Base-by-base conservation (phyloP, 2,113 vertebrate genomes). In the Varanus salvator region DNA sequence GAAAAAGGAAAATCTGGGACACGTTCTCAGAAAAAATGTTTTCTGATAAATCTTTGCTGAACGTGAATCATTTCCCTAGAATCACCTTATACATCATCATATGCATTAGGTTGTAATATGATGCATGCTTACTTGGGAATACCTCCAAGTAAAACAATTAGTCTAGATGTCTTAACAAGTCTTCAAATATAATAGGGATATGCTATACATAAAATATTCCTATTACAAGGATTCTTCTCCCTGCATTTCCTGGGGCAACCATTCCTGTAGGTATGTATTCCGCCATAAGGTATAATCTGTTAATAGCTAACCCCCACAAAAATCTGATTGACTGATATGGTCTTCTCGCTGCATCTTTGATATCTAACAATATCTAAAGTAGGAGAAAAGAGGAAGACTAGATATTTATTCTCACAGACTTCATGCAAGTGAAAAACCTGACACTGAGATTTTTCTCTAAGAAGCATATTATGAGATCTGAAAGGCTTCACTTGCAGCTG, bases 401-500 rank as follows among this genome's bases (percentile, higher is more conserved):
- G 5, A 88, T 44, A 31, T 77, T 85, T 52, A 90, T 85, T 90
- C 11, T 66, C 31, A 69, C 72, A 52, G 29, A 34, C 52, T 38
- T 38, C 11, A 38, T 12, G 29, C 31, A 52, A 27, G 72, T 84
- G 31, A 77, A 89, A 64, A 27, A 68, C 69, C 60, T 68, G 74
- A 75, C 72, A 64, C 76, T 31, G 34, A 14, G 17, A 80, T 77
- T 89, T 71, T 85, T 29, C 38, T 69, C 72, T 31, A 29, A n/a
- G 52, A 80, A 80, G 74, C 75, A 54, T 83, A 85, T 19, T 85
- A 54, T 78, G 48, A 66, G 34, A 44, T 72, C 50, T 69, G 54
- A 31, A 84, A 78, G 60, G 69, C 60, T 66, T 85, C 88, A 77
- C 1, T 68, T 60, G 29, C 88, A 85, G 75, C 64, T 89, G 69